Evolutionary conservation across 1,140 invertebrate species (phyloP), one percentile per base, ranked within the genome.

Genomic region (Brachionus calyciflorus): DNA sequence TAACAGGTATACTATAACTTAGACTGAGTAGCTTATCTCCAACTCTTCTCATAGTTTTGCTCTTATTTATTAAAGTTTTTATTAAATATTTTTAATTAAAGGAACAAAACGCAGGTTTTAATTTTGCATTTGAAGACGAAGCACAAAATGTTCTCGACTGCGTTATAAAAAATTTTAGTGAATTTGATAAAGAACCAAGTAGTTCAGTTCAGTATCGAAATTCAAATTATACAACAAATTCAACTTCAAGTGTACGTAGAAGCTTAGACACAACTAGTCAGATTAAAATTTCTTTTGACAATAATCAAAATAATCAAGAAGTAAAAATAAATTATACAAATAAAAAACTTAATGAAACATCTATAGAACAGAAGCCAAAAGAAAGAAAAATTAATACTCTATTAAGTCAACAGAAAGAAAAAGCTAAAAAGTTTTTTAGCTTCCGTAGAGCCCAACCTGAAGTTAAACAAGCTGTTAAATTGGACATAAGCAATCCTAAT

Each of bases 401-500:
- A 7, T 65, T 65, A 6, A 65, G 41, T 65, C 19, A 24, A 24
- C 33, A 65, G 21, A 65, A 46, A 65, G 33, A 44, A 12, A 65
- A 44, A 14, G 60, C 60, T 0, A 65, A 37, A 26, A 17, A 37
- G 1, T 65, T 65, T 44, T 65, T 65, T 14, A 65, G 21, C 19
- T 44, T 65, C 33, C 28, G 24, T 26, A 24, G 12, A 46, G 4
- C 19, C 10, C 37, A 65, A 2, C 17, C 37, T 5, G 37, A 7
- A 55, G 14, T 26, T 14, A 63, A 19, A 37, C 28, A 63, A 21
- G 3, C 2, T 4, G 19, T 17, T 12, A 65, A 65, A 65, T 44
- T 65, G 40, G 37, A 65, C 41, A 65, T 65, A 14, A 65, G 60
- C 19, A 12, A 24, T 44, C 60, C 60, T 30, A 65, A 41, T 65